Evolutionary conservation across 1,140 invertebrate genomes (phyloP), one percentile per base, ranked within the genome.

Genomic region (Helicoverpa zea): DNA sequence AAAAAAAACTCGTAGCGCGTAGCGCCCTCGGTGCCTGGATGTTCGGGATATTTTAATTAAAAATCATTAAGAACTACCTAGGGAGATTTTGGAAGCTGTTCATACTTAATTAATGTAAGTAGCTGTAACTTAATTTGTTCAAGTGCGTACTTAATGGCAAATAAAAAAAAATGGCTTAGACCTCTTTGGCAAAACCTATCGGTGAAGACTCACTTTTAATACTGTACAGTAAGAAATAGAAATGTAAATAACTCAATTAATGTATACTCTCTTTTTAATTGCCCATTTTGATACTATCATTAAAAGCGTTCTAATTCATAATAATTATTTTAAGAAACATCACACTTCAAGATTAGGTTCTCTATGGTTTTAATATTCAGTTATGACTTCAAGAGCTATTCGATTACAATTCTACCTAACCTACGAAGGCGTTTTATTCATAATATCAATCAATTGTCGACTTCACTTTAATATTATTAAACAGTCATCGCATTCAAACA

Each of bases 391-490:
- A 43, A 5, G 64, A 66, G 1, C 64, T 12, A 49, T 68, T 18
- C 18, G 47, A 49, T 13, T 66, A 49, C 18, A 61, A 14, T 29
- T 76, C 59, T 76, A 76, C 56, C 75, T 77, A 77, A 77, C 16
- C 75, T 77, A 77, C 75, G 61, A 77, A 77, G 75, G 75, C 75
- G 75, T 35, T 77, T 77, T 23, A 76, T 51, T 51, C n/a, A 49
- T 61, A 76, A 76, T 61, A 76, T 76, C 35, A 76, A 49, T 23
- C n/a, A 64, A 35, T 73, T 73, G 9, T 56, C 30, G 51, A 56
- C 52, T 73, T 29, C 49, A 72, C 68, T n/a, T 51, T 13, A 43
- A 23, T 49, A 51, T 49, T 49, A 66, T 47, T 9, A 66, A 14
- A 47, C 63, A 66, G 63, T 49, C 35, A 18, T 49, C 11, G 14